These are phyloP conservation scores for Chironomus riparius DNA, from an alignment of 2,888 invertebrate genomes.

Conservation along the genomic window DNA sequence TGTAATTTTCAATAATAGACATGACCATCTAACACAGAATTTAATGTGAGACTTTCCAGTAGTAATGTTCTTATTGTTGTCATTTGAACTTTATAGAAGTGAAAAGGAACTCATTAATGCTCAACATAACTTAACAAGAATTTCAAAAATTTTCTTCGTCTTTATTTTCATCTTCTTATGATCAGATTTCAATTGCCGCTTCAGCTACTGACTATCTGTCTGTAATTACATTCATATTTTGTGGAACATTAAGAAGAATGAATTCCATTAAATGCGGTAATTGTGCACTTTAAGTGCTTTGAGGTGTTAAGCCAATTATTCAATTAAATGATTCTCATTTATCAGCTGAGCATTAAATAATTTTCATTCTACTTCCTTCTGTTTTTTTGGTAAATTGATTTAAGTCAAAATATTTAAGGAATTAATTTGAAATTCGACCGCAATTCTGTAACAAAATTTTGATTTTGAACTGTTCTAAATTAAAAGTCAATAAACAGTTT, in stretches of 20 bases:
- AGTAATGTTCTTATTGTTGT: neutral
- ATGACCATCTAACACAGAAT: neutral
- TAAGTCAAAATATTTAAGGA: neutral
- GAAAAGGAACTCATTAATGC: neutral
- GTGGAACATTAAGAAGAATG: neutral
- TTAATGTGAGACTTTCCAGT: neutral
- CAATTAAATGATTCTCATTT: conserved; percentile 7
- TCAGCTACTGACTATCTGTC: neutral
- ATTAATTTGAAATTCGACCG: neutral
- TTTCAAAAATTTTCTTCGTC: neutral
- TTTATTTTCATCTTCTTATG: neutral
- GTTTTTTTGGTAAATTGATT: neutral
- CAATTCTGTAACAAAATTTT: too few species aligned
- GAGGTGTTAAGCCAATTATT: conserved; percentile 20
- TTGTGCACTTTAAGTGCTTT: neutral
- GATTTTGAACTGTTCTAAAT: neutral
- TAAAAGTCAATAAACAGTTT: neutral
- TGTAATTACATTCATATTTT: conserved; percentile 13
- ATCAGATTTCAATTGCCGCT: neutral
- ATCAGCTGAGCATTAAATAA: neutral
- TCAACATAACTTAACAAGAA: neutral
- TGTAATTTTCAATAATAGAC: neutral
- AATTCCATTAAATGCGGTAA: neutral
- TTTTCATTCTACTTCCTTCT: neutral
- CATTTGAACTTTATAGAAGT: neutral